Evolutionary conservation across 2,113 vertebrate genomes (phyloP), one percentile per base, ranked within the genome.

Genomic region (Todiramphus chloris): DNA sequence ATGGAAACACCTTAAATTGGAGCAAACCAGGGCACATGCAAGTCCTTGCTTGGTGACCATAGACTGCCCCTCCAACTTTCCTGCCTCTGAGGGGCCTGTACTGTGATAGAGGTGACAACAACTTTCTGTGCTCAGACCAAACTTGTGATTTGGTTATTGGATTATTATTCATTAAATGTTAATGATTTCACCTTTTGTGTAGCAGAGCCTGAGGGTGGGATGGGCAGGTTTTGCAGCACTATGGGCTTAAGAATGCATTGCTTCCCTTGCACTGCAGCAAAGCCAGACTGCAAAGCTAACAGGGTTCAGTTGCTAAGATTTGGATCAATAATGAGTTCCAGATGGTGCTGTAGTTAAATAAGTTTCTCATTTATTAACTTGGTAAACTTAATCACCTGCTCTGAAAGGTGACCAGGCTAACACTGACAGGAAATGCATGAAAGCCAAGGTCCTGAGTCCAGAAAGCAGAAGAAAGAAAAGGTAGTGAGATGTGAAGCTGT

Each of bases 381-480:
- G 25, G 20, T 64, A 69, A 77, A 64, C 41, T 75, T 59, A 56
- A 35, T 83, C 13, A 55, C 25, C 27, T 78, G 15, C 50, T 85
- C 68, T 77, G 44, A 30, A 50, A 67, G 19, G 59, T 70, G 83
- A 46, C 11, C 18, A 19, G 41, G 55, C 59, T 77, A 67, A 33
- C 41, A 50, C 12, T 5, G 11, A 5, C 21, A 55, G 37, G 31
- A 63, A 3, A 7, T 30, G n/a, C 24, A 8, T 0, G 1, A 53
- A 9, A 58, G 17, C 21, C 48, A 56, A 25, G 27, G 33, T 56
- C 13, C 60, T 23, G 33, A 23, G 64, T 35, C 51, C 64, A 41
- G 76, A 33, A 70, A 85, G 51, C 39, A 56, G 18, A 58, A 66
- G 27, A 30, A 76, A 75, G 59, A 10, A 28, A 51, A 56, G 41